Evolutionary conservation across 2,113 vertebrate species (phyloP).

Genomic region (Athene noctua): DNA sequence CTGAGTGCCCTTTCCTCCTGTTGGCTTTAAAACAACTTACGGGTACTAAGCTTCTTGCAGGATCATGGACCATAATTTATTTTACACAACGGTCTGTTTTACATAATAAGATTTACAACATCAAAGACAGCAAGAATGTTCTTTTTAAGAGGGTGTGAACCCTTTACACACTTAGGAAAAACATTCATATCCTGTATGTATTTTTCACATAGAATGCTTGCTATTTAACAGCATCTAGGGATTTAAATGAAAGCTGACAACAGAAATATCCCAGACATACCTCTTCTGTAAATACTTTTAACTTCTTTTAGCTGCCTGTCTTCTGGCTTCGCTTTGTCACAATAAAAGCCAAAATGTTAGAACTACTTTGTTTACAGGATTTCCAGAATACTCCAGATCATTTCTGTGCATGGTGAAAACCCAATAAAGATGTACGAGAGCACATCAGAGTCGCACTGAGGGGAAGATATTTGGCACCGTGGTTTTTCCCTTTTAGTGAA

Average conservation of each 20-base stretch:
- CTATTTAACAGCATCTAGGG: constrained; percentile 10
- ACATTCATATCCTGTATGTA: not conserved
- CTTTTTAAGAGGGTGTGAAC: constrained; percentile 32
- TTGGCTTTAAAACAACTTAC: not conserved
- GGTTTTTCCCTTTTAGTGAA: not conserved
- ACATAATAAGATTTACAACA: constrained; percentile 54
- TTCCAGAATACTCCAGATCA: not conserved
- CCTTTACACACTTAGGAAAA: constrained; percentile 24
- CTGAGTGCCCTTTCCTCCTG: not conserved
- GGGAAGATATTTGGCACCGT: not conserved
- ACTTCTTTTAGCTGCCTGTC: constrained; percentile 21
- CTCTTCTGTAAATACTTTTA: constrained; percentile 18
- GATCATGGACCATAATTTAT: constrained; percentile 48
- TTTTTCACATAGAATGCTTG: constrained; percentile 3
- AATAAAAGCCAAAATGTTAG: not conserved
- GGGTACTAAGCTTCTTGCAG: constrained; percentile 22
- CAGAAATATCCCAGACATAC: constrained; percentile 25
- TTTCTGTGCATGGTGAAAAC: not conserved
- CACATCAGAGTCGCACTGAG: not conserved
- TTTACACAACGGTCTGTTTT: constrained; percentile 51
- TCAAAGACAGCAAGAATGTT: constrained; percentile 44
- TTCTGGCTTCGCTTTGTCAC: not conserved
- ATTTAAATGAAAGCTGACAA: constrained; percentile 55
- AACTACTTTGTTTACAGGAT: not conserved
- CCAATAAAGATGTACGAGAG: not conserved